Evolutionary conservation across 1,140 invertebrate species (phyloP).

Genomic region (Acyrthosiphon pisum): DNA sequence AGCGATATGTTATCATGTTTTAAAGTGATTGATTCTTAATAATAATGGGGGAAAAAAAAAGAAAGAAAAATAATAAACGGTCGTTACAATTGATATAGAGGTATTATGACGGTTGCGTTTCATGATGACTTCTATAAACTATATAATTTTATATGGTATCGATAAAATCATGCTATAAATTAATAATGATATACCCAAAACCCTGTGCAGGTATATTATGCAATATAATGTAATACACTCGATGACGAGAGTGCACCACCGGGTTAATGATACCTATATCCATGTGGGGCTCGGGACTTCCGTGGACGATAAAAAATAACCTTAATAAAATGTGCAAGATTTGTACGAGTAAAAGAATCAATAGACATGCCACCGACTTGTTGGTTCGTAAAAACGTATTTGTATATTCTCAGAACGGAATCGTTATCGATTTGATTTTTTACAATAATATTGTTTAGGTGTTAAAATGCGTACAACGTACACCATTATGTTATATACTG

Average conservation of each 20-base stretch:
- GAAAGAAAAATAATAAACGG: not conserved
- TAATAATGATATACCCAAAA: not conserved
- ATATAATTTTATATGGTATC: not conserved
- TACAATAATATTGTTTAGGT: not conserved
- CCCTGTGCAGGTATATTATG: not conserved
- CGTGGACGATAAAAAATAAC: not conserved
- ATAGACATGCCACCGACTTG: not conserved
- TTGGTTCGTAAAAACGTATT: not conserved
- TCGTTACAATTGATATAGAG: not conserved
- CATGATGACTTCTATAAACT: constrained; percentile 25
- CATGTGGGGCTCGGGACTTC: not conserved
- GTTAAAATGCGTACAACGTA: not conserved
- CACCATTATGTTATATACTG: too few relatives aligned
- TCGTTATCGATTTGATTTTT: not conserved
- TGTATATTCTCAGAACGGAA: not conserved
- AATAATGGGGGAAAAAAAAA: not conserved
- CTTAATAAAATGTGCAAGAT: not conserved
- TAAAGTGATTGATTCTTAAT: not conserved
- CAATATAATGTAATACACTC: not conserved
- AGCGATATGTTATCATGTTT: not conserved
- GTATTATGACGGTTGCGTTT: constrained; percentile 1
- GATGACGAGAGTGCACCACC: not conserved
- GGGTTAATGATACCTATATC: not conserved
- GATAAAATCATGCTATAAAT: constrained; percentile 36
- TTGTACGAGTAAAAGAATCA: not conserved